These are phyloP conservation scores for Habropoda laboriosa DNA, from an alignment of 1,140 invertebrate species.

Conservation along the genomic window DNA sequence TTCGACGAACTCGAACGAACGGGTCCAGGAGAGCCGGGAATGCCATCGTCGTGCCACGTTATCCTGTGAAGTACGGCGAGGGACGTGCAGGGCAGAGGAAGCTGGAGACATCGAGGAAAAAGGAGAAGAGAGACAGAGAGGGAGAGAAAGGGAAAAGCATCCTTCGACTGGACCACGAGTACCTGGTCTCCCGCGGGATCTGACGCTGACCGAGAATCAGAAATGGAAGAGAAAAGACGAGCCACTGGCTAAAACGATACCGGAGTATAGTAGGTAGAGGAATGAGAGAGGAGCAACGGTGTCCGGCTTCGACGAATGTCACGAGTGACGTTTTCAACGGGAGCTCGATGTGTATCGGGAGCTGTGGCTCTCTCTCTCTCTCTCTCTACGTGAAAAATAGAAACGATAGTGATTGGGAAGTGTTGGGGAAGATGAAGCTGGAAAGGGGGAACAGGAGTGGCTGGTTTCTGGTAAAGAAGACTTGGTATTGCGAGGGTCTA, in stretches of 20 bases:
- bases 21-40: constrained; percentile 64
- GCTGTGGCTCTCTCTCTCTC: too few relatives aligned
- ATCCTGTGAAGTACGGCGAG: constrained; percentile 65
- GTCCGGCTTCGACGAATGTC: constrained; percentile 39
- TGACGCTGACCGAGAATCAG: constrained; percentile 62
- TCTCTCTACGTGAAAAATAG: constrained; percentile 23
- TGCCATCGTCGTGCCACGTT: constrained; percentile 70
- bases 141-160: constrained; percentile 38
- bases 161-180: constrained; percentile 59
- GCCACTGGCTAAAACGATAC: constrained; percentile 63
- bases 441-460: background rate
- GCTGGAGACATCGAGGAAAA: constrained; percentile 47
- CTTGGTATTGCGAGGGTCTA: too few relatives aligned
- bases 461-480: background rate
- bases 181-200: constrained; percentile 66
- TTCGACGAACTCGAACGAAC: constrained; percentile 75
- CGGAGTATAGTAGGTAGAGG: constrained; percentile 36
- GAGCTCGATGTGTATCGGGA: too few relatives aligned
- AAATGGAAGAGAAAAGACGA: constrained; percentile 61
- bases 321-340: constrained; percentile 30
- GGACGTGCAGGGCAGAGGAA: constrained; percentile 34
- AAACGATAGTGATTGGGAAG: background rate
- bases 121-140: constrained; percentile 11
- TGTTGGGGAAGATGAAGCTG: background rate
- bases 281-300: constrained; percentile 28